Conservation (phyloP, 2,888 invertebrate genomes). For the Xestobium rufovillosum region DNA sequence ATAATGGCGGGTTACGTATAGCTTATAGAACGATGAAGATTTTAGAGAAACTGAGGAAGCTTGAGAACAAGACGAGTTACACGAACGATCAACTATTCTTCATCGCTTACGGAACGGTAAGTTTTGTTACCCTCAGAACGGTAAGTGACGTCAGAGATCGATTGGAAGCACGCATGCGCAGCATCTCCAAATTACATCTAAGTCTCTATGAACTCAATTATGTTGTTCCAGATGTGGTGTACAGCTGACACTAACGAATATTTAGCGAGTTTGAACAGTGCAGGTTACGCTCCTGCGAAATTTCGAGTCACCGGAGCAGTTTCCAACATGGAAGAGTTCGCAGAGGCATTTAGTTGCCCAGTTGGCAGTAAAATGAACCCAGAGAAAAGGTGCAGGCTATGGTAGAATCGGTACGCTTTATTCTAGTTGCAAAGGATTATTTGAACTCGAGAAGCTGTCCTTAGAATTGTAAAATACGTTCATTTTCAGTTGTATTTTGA, state of each 20-base stretch:
- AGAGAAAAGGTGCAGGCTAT: slow-evolving; percentile 35
- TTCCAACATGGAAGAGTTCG: slow-evolving; percentile 41
- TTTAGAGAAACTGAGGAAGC: slow-evolving; percentile 7
- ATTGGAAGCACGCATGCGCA: too few relatives aligned
- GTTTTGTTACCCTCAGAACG: too few relatives aligned
- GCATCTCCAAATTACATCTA: too few relatives aligned
- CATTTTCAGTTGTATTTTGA: too few relatives aligned
- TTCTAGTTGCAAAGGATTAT: too few relatives aligned
- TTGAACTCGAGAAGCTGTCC: too few relatives aligned
- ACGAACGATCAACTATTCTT: slow-evolving; percentile 40
- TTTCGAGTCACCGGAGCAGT: slow-evolving; percentile 38
- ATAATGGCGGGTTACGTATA: slow-evolving; percentile 40
- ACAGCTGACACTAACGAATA: slow-evolving; percentile 31
- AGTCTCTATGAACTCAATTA: too few relatives aligned
- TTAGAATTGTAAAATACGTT: too few relatives aligned
- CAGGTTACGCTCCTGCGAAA: slow-evolving; percentile 31
- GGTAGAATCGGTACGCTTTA: slow-evolving; percentile 28
- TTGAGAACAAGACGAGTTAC: slow-evolving; percentile 21
- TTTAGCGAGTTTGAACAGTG: slow-evolving; percentile 14
- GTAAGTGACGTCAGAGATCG: too few relatives aligned
- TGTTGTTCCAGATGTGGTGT: slow-evolving; percentile 42
- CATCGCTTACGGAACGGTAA: slow-evolving; percentile 40
- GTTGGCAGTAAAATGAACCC: slow-evolving; percentile 38
- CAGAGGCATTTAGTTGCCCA: slow-evolving; percentile 38
- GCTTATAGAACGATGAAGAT: slow-evolving; percentile 36